phyloP scores from a whole-genome alignment of 1,140 invertebrate genomes.

The Stegodyphus mimosarum region DNA sequence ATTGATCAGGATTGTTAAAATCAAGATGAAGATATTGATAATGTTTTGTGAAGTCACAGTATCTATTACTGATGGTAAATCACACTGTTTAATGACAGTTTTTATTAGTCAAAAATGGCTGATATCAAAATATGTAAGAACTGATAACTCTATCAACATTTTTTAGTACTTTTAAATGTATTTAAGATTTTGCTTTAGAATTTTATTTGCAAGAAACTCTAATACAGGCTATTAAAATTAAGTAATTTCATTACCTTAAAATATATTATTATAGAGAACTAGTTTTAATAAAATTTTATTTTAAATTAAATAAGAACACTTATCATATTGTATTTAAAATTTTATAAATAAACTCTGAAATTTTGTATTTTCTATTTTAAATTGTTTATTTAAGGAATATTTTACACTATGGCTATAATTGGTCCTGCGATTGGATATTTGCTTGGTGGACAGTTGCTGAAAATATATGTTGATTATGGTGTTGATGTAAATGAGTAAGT shows the following conservation, averaged over 20 bases:
- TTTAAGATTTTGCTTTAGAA: too few species aligned
- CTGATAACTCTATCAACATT: too few species aligned
- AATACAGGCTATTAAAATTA: neutral
- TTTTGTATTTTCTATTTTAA: neutral
- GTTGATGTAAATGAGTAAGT: slow-evolving; percentile 76
- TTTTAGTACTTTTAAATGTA: too few species aligned
- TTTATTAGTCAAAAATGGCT: too few species aligned
- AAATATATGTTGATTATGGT: slow-evolving; percentile 87
- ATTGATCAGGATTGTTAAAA: too few species aligned
- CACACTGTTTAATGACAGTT: too few species aligned
- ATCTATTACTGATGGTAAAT: too few species aligned
- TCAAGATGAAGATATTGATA: too few species aligned
- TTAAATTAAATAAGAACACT: neutral
- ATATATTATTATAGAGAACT: neutral
- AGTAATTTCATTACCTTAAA: neutral
- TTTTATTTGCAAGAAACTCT: too few species aligned
- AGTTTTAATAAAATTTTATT: neutral
- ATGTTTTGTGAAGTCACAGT: too few species aligned
- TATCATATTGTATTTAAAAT: neutral
- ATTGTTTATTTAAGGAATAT: slow-evolving; percentile 76
- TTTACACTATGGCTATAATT: slow-evolving; percentile 95
- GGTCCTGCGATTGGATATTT: slow-evolving; percentile 92
- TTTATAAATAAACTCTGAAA: neutral
- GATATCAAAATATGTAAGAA: too few species aligned
- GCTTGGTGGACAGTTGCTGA: slow-evolving; percentile 87